phyloP scores from a whole-genome alignment of 2,113 vertebrate genomes.

The Rissa tridactyla region DNA sequence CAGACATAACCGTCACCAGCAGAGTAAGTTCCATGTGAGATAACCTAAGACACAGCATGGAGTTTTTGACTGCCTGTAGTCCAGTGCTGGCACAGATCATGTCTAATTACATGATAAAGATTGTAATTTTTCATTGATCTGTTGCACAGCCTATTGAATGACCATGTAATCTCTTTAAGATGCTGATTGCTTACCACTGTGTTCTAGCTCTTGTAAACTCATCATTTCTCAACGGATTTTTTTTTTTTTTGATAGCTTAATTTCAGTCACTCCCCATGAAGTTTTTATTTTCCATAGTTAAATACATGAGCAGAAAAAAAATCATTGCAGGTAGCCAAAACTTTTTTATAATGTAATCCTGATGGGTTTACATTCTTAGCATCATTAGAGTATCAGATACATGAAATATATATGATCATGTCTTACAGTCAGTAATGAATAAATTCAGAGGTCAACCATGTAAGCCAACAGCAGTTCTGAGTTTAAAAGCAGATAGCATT shows the following conservation, averaged over 20 bases:
- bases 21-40: not conserved
- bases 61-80: not conserved
- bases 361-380: not conserved
- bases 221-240: not conserved
- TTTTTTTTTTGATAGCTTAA: not conserved
- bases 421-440: not conserved
- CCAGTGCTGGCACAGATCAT: not conserved
- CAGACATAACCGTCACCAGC: not conserved
- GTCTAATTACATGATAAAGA: not conserved
- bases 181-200: not conserved
- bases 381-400: not conserved
- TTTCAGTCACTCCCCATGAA: not conserved
- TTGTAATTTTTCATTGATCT: not conserved
- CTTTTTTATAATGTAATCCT: not conserved
- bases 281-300: not conserved
- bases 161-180: slow-evolving; percentile 6
- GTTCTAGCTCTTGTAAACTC: not conserved
- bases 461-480: not conserved
- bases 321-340: not conserved
- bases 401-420: not conserved
- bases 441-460: not conserved
- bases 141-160: not conserved
- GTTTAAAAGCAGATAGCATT: not conserved
- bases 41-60: not conserved
- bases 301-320: not conserved